Evolutionary conservation across 2,797 vertebrate species (phyloP).

Genomic region (Salmo trutta): DNA sequence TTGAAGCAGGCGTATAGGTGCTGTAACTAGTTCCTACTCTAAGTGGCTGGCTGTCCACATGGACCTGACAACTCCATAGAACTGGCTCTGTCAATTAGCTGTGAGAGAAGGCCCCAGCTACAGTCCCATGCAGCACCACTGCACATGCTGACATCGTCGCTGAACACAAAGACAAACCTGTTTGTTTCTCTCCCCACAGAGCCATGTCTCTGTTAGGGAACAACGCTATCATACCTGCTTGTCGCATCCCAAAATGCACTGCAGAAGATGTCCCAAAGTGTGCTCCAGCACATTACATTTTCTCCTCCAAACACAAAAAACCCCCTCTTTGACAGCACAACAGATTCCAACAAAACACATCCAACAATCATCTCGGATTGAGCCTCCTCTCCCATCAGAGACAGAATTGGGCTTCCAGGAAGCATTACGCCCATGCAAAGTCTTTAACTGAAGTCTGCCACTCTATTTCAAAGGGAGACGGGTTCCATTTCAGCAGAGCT

Average conservation of each 20-base stretch:
- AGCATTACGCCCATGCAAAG: conserved; percentile 4
- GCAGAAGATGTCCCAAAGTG: not conserved
- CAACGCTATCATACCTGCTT: conserved; percentile 10
- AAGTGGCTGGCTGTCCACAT: not conserved
- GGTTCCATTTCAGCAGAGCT: conserved; percentile 16
- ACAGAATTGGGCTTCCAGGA: not conserved
- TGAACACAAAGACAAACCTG: not conserved
- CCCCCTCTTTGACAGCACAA: not conserved
- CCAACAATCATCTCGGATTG: not conserved
- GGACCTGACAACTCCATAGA: not conserved
- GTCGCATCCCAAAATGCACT: conserved; percentile 3
- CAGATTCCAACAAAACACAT: conserved; percentile 5
- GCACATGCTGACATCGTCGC: not conserved
- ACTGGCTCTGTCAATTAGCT: not conserved
- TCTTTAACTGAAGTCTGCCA: conserved; percentile 13
- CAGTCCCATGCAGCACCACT: not conserved
- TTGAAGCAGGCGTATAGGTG: not conserved
- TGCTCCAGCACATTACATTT: not conserved
- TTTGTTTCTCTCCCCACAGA: not conserved
- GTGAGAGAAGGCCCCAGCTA: not conserved
- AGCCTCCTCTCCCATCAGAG: not conserved
- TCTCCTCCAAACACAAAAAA: not conserved
- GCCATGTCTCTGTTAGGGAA: not conserved
- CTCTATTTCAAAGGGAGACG: conserved; percentile 21
- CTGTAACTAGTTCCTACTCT: not conserved